phyloP scores from a whole-genome alignment of 2,797 vertebrate genomes.

The Thamnophis elegans region DNA sequence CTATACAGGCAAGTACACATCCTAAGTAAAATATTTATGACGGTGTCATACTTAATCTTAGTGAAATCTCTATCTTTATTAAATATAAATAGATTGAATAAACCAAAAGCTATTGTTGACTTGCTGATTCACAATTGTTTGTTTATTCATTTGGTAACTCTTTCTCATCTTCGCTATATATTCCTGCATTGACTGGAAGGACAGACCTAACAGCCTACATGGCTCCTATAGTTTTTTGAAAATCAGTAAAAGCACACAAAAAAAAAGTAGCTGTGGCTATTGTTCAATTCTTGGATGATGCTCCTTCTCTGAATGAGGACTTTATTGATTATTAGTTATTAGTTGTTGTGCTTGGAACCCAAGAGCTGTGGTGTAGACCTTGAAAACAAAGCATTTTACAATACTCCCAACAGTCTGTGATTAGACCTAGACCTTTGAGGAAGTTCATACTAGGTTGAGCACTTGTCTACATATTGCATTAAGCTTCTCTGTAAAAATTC shows the following conservation, averaged over 20 bases:
- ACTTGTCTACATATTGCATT: background rate
- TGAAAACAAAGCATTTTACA: background rate
- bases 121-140: background rate
- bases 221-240: background rate
- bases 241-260: background rate
- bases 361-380: background rate
- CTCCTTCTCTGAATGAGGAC: background rate
- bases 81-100: background rate
- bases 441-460: conserved; percentile 26
- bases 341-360: background rate
- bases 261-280: background rate
- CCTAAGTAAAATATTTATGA: background rate
- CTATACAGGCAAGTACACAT: background rate
- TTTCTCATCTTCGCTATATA: conserved; percentile 23
- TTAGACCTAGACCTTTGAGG: background rate
- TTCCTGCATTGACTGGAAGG: background rate
- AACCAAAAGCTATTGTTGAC: background rate
- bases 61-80: background rate
- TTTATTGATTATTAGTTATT: background rate
- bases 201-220: background rate
- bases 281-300: background rate
- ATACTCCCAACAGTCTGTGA: background rate
- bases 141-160: background rate
- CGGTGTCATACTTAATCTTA: background rate
- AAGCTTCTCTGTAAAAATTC: conserved; percentile 36